A percentile compares a stretch with the other conserved stretches of the same genome.
These are phyloP conservation scores for Progne subis DNA, from an alignment of 2,113 vertebrate species.

Conservation along the genomic window DNA sequence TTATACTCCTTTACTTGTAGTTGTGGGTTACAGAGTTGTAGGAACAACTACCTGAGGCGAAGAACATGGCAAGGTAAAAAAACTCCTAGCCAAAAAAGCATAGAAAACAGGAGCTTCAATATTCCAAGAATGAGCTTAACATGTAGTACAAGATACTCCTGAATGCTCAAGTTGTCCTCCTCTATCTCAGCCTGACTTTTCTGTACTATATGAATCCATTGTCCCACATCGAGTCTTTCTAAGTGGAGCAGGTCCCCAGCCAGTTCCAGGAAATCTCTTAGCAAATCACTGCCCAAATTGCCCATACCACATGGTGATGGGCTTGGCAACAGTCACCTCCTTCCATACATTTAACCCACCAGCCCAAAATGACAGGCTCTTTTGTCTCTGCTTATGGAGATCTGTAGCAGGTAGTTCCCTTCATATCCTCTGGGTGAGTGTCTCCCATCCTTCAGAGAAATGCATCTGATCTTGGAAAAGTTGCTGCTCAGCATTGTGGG, in stretches of 20 bases:
- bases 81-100: neutral
- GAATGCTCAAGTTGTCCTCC: neutral
- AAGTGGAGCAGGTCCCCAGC: neutral
- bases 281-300: neutral
- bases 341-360: neutral
- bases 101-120: neutral
- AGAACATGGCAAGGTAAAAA: neutral
- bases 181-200: neutral
- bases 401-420: rapidly evolving
- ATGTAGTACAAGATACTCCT: neutral
- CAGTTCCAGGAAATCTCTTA: neutral
- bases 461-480: neutral
- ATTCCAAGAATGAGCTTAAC: neutral
- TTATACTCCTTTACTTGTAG: neutral
- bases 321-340: neutral
- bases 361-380: neutral
- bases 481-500: neutral
- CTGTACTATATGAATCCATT: rapidly evolving
- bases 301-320: neutral
- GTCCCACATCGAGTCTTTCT: neutral
- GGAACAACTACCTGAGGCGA: neutral
- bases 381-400: neutral
- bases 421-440: neutral
- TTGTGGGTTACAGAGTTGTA: neutral
- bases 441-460: neutral